Evolutionary conservation across 2,797 vertebrate species (phyloP).

Genomic region (Sandelia bainsii): DNA sequence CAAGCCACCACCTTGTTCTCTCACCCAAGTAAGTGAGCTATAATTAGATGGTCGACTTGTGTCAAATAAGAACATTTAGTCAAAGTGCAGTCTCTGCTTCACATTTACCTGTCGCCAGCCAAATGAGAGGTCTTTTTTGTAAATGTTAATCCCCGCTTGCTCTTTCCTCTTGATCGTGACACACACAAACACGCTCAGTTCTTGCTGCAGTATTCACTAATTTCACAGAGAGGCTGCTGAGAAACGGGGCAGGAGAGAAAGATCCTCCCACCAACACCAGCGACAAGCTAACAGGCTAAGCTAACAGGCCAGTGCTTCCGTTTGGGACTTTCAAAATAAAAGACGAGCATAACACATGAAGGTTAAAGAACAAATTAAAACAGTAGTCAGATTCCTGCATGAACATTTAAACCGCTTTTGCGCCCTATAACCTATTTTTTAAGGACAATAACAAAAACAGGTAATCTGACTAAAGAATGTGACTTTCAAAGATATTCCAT

Average conservation of each 20-base stretch:
- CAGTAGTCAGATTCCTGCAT: no score
- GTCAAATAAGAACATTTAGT: slow-evolving; percentile 19
- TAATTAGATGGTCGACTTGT: slow-evolving; percentile 46
- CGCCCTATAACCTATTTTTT: no score
- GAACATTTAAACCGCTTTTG: no score
- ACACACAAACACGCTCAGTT: slow-evolving; percentile 47
- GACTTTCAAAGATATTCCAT: no score
- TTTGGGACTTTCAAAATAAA: slow-evolving; percentile 48
- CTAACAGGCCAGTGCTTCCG: background rate
- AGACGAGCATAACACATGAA: background rate
- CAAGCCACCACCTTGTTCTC: slow-evolving; percentile 77
- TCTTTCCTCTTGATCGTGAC: slow-evolving; percentile 47
- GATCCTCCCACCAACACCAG: slow-evolving; percentile 75
- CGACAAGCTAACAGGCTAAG: background rate
- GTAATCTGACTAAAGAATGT: no score
- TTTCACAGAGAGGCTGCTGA: slow-evolving; percentile 67
- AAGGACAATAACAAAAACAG: no score
- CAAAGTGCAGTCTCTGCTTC: slow-evolving; percentile 15
- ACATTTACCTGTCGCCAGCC: slow-evolving; percentile 65
- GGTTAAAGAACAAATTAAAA: no score
- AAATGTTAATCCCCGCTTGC: slow-evolving; percentile 42
- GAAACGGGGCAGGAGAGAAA: slow-evolving; percentile 71
- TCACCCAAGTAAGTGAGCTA: slow-evolving; percentile 54
- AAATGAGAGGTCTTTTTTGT: slow-evolving; percentile 22
- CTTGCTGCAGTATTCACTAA: slow-evolving; percentile 75